A percentile compares a stretch with the other conserved stretches of the same genome.
Conservation (phyloP, 2,113 vertebrate genomes). For the Sinocyclocheilus anophthalmus region DNA sequence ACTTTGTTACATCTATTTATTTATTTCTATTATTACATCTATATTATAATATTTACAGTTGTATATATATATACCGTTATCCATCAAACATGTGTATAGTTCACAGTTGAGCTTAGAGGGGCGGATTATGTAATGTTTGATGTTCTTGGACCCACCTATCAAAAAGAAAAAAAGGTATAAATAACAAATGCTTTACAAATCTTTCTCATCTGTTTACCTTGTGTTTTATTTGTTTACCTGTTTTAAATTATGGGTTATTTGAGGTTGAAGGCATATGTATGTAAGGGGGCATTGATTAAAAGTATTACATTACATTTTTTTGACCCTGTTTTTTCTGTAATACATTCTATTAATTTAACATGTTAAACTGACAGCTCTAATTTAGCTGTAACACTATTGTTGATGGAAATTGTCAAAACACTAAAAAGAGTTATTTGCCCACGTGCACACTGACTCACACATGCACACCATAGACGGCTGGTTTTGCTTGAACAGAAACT, state of each 20-base stretch:
- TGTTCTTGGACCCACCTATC: too few relatives aligned
- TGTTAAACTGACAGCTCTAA: neutral
- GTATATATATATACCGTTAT: too few relatives aligned
- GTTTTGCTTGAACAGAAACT: constrained; percentile 77
- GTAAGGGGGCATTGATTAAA: too few relatives aligned
- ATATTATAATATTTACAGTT: neutral
- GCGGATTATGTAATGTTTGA: too few relatives aligned
- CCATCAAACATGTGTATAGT: too few relatives aligned
- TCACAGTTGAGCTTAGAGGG: too few relatives aligned
- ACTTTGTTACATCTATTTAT: too few relatives aligned
- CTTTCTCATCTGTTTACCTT: neutral
- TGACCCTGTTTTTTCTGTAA: too few relatives aligned
- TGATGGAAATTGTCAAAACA: constrained; percentile 3
- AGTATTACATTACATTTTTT: too few relatives aligned
- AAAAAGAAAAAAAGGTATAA: neutral
- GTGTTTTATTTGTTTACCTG: too few relatives aligned
- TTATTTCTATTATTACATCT: too few relatives aligned
- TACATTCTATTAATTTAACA: too few relatives aligned
- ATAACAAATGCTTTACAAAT: neutral
- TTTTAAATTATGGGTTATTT: neutral
- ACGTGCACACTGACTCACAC: constrained; percentile 4
- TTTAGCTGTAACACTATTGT: neutral
- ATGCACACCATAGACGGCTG: constrained; percentile 51
- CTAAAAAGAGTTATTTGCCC: neutral
- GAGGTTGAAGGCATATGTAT: neutral